Evolutionary conservation across 2,113 vertebrate species (phyloP).

Genomic region (Myotis lucifugus): DNA sequence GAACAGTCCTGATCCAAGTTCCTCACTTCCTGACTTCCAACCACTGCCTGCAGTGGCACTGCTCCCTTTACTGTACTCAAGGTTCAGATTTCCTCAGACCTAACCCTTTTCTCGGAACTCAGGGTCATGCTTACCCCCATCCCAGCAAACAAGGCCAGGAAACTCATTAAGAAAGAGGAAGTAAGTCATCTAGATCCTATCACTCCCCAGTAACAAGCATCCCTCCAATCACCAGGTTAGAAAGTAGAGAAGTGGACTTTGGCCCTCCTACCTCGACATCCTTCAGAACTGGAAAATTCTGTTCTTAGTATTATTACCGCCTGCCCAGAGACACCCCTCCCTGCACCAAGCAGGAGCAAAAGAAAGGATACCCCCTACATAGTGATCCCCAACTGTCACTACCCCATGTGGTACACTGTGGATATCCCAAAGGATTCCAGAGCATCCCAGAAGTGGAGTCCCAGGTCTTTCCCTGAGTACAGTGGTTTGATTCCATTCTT

Average conservation of each 20-base stretch:
- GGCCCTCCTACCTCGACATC: background rate
- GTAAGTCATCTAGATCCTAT: background rate
- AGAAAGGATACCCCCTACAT: background rate
- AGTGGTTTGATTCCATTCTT: background rate
- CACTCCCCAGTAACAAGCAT: conserved; percentile 13
- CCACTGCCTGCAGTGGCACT: background rate
- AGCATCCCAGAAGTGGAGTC: background rate
- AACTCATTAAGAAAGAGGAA: conserved; percentile 29
- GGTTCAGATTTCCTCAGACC: background rate
- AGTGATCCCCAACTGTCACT: background rate
- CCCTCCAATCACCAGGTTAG: background rate
- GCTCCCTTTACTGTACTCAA: background rate
- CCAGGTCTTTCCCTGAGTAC: background rate
- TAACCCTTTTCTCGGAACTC: background rate
- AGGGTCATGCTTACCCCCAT: background rate
- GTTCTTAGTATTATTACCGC: background rate
- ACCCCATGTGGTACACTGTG: background rate
- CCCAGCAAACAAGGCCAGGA: conserved; percentile 14
- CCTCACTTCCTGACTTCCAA: background rate
- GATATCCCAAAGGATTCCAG: background rate
- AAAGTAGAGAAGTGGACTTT: background rate
- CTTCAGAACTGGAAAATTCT: background rate
- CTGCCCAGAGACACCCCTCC: background rate
- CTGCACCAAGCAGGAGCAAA: background rate
- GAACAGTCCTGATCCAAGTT: background rate